Evolutionary conservation across 2,113 vertebrate genomes (phyloP).

Genomic region (Cettia cetti): DNA sequence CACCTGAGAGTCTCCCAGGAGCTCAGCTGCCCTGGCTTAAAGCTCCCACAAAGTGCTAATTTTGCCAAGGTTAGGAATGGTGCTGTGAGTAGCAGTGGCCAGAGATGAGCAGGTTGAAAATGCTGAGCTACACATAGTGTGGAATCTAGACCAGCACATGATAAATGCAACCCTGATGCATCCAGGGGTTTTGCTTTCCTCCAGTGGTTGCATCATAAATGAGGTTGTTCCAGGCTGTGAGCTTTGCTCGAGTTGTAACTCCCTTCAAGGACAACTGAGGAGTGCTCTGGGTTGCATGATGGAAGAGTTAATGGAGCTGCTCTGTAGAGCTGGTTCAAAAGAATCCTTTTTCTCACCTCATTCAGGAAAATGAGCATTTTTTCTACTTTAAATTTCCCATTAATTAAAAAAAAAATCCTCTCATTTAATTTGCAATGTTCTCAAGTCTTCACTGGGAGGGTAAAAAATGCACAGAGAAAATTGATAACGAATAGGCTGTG

Average conservation of each 20-base stretch:
- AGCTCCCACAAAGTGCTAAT: background rate
- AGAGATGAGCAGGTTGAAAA: background rate
- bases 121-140: background rate
- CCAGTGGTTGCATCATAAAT: background rate
- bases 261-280: background rate
- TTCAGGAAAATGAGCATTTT: background rate
- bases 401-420: background rate
- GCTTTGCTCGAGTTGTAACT: background rate
- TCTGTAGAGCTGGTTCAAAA: background rate
- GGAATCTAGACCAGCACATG: background rate
- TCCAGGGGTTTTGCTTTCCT: background rate
- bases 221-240: background rate
- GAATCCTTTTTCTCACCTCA: background rate
- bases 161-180: background rate
- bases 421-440: background rate
- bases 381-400: background rate
- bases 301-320: background rate
- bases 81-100: background rate
- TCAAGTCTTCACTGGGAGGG: background rate
- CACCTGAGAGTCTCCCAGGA: background rate
- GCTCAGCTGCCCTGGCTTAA: background rate
- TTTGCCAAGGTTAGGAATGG: background rate
- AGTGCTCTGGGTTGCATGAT: accelerated
- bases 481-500: background rate
- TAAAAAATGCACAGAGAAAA: background rate